Percentiles rank a stretch among this genome's conserved stretches.
phyloP scores from a whole-genome alignment of 2,888 invertebrate species.

The Lepetodrilus schrolli region DNA sequence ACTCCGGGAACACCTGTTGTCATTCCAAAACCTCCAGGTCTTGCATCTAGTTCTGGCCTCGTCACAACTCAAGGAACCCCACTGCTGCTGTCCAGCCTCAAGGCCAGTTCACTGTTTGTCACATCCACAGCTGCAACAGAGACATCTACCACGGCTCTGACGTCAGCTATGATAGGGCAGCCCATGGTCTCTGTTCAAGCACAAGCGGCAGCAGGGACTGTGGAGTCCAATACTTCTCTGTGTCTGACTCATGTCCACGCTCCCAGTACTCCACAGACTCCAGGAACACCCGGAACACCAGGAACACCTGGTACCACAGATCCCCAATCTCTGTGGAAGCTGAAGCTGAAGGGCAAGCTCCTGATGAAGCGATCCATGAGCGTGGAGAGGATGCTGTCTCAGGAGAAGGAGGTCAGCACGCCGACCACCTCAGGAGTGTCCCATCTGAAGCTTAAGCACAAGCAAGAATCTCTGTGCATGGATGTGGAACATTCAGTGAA shows the following conservation, averaged over 20 bases:
- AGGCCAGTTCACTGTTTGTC: constrained; percentile 9
- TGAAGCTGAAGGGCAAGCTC: constrained; percentile 68
- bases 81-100: constrained; percentile 24
- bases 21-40: constrained; percentile 7
- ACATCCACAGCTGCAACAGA: background rate
- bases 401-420: constrained; percentile 32
- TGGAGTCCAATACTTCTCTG: background rate
- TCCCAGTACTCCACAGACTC: constrained; percentile 39
- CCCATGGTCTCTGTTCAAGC: constrained; percentile 45
- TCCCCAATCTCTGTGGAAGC: constrained; percentile 42
- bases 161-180: constrained; percentile 43
- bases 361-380: constrained; percentile 73
- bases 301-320: constrained; percentile 41
- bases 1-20: constrained; percentile 18
- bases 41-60: background rate
- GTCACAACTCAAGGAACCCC: background rate
- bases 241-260: constrained; percentile 18
- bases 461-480: constrained; percentile 1
- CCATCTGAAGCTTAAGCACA: background rate
- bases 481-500: background rate
- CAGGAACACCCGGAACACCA: constrained; percentile 35
- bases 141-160: background rate
- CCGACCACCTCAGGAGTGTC: constrained; percentile 22
- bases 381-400: constrained; percentile 54
- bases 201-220: background rate